Evolutionary conservation across 2,113 vertebrate species (phyloP).

Genomic region (Marmota flaviventris): DNA sequence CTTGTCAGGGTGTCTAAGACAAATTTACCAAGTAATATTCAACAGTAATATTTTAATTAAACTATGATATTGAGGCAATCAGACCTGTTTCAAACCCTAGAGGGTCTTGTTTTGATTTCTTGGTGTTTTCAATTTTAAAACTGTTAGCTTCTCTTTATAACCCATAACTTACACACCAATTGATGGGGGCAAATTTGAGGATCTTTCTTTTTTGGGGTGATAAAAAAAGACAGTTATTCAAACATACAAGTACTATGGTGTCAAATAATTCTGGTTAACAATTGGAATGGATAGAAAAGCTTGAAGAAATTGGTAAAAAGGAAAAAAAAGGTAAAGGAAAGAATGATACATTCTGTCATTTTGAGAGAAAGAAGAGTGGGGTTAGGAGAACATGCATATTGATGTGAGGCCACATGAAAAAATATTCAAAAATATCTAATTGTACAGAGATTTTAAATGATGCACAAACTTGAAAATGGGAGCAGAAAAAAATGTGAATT

Average conservation of each 20-base stretch:
- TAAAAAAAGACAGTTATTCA: not conserved
- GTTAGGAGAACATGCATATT: fast-evolving
- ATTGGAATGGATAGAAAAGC: not conserved
- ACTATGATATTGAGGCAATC: not conserved
- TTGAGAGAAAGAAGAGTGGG: not conserved
- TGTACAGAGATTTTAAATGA: not conserved
- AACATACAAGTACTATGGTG: not conserved
- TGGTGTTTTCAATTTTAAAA: not conserved
- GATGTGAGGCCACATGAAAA: not conserved
- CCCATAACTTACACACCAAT: not conserved
- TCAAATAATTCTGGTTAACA: not conserved
- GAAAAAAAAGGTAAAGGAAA: not conserved
- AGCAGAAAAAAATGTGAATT: not conserved
- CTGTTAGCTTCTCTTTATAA: not conserved
- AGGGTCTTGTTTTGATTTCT: not conserved
- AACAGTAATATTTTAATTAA: not conserved
- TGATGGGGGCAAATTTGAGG: not conserved
- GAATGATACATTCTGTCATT: not conserved
- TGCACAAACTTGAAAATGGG: not conserved
- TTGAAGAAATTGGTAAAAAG: not conserved
- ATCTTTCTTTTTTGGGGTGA: not conserved
- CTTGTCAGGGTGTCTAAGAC: not conserved
- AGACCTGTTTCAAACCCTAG: not conserved
- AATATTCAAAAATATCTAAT: not conserved
- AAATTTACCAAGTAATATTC: not conserved